Evolutionary conservation across 2,797 vertebrate genomes (phyloP), one percentile per base, ranked within the genome.

Genomic region (Coluber constrictor): DNA sequence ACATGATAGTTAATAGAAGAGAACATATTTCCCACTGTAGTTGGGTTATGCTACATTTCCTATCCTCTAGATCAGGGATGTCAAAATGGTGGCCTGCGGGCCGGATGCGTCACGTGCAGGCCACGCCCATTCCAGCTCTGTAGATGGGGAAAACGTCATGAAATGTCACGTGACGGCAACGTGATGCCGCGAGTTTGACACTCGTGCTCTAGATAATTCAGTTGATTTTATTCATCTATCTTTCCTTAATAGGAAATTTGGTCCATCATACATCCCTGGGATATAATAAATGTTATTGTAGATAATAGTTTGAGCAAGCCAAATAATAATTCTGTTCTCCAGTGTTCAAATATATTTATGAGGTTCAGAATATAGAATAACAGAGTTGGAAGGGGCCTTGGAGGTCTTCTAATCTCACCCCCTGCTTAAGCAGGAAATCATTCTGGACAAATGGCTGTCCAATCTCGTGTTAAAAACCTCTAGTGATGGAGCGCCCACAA

Each of bases 141-240:
- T 1, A 0, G 27, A 66, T 11, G 1, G 18, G 57, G 7, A 59
- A 59, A 23, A 59, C 6, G 6, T 23, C 20, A 60, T 7, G 7
- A 60, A 60, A 54, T 2, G 2, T 29, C 4, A n/a, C 0, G 1
- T 29, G 11, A n/a, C 0, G 1, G 27, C 61, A 60, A 66, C 0
- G 10, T 29, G 27, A 29, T 54, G 6, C 59, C 23, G 8, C 23
- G 23, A 61, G 25, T 61, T 61, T 27, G 60, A 10, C 60, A 61
- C 10, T 9, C 3, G 0, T 61, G 18, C 12, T 37, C 54, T 88
- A 43, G 32, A 55, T 88, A 13, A 54, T 92, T 90, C 27, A 87
- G 7, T 5, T 90, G 15, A 32, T 79, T 60, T 27, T 27, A 27
- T 29, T 15, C 6, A n/a, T 70, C 79, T 79, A 3, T 59, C 29